phyloP scores from a whole-genome alignment of 2,888 invertebrate genomes.

The Scaptomyza flava region DNA sequence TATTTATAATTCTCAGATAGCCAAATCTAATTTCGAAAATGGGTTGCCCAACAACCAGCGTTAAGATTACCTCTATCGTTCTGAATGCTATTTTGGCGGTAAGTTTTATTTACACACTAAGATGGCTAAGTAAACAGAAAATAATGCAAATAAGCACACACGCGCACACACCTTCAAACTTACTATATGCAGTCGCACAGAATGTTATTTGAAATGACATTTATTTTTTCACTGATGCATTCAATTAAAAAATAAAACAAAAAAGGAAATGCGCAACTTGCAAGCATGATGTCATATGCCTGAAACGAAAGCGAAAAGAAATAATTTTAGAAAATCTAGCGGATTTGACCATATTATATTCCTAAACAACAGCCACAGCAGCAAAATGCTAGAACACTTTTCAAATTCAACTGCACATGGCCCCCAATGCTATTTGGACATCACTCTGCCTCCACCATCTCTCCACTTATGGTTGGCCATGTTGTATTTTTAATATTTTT shows the following conservation, averaged over 20 bases:
- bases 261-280: slow-evolving; percentile 35
- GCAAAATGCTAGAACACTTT: slow-evolving; percentile 25
- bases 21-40: slow-evolving; percentile 53
- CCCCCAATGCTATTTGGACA: slow-evolving; percentile 21
- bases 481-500: slow-evolving; percentile 66
- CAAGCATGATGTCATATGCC: slow-evolving; percentile 52
- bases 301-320: slow-evolving; percentile 22
- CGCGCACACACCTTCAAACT: background rate
- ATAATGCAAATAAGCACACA: slow-evolving; percentile 20
- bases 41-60: slow-evolving; percentile 79
- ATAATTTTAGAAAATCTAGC: slow-evolving; percentile 14
- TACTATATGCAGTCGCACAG: background rate
- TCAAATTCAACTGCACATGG: slow-evolving; percentile 44
- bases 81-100: slow-evolving; percentile 81
- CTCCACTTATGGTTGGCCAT: slow-evolving; percentile 37
- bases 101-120: slow-evolving; percentile 53
- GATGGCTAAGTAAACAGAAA: background rate
- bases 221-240: slow-evolving; percentile 38
- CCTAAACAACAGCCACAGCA: slow-evolving; percentile 11
- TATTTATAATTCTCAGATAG: slow-evolving; percentile 23
- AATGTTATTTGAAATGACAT: slow-evolving; percentile 29
- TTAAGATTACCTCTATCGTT: slow-evolving; percentile 76
- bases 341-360: slow-evolving; percentile 12
- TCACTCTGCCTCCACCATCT: background rate
- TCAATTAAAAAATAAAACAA: slow-evolving; percentile 16